Evolutionary conservation across 2,113 vertebrate genomes (phyloP), one percentile per base, ranked within the genome.

Genomic region (Oryzias melastigma): DNA sequence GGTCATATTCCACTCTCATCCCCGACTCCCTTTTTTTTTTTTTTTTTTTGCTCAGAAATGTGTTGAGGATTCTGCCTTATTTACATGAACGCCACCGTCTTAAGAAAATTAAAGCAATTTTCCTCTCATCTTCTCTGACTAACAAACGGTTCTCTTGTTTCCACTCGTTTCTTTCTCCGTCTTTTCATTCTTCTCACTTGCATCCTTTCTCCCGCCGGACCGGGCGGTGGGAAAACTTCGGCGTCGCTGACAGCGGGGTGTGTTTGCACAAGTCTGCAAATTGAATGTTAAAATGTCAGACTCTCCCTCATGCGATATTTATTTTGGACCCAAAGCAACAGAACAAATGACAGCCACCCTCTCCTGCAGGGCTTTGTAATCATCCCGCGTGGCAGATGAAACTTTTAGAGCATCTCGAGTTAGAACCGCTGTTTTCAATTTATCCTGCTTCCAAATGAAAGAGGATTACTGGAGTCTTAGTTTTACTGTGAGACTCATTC

Each of bases 21-120:
- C 46, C 5, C 58, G 2, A 5, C 29, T 43, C 35, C 59, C 5
- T 4, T 20, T 20, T 35, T 12, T 20, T 40, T 10, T 1, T 50
- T 7, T 24, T 14, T 3, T 27, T 12, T 52, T 16, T 17, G 46
- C 40, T 16, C 47, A 19, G 19, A 18, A n/a, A 47, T 19, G 46
- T 4, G 43, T 14, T 46, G 27, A 44, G 8, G 18, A 41, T 53
- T 22, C 29, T 17, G 56, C 15, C n/a, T 60, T 62, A 20, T 15
- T 64, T 17, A 48, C 66, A 59, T 71, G 5, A 65, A 64, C 55
- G 41, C 63, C 48, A 19, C 56, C 66, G 56, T 20, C 40, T 63
- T 52, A 69, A 44, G 14, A 8, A 16, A 44, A 16, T 14, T 16
- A 52, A 60, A 46, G 19, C 20, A 3, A 2, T 77, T 68, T 66